phyloP scores from a whole-genome alignment of 2,113 vertebrate genomes.

The Puma concolor region DNA sequence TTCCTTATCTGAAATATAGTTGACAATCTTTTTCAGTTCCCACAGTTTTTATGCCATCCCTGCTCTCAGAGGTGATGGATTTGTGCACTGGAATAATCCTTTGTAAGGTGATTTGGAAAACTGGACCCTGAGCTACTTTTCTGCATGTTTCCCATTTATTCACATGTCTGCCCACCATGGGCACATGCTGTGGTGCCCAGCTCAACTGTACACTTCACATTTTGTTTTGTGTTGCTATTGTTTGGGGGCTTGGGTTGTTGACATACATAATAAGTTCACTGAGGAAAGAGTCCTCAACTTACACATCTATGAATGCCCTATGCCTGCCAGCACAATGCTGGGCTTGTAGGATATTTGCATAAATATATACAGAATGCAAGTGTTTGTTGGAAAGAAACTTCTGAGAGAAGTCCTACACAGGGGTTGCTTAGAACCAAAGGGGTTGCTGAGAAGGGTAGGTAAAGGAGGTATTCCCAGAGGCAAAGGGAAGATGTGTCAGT shows the following conservation, averaged over 20 bases:
- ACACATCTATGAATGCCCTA: neutral
- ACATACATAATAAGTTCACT: neutral
- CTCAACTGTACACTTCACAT: neutral
- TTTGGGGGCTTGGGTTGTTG: neutral
- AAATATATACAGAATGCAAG: neutral
- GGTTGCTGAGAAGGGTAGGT: neutral
- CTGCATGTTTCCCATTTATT: neutral
- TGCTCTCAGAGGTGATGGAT: neutral
- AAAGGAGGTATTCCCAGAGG: neutral
- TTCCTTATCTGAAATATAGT: neutral
- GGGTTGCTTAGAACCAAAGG: neutral
- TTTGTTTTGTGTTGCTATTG: neutral
- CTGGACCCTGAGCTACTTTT: neutral
- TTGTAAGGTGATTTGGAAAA: constrained; percentile 3
- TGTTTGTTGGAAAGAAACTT: neutral
- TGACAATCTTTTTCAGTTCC: neutral
- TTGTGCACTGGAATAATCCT: neutral
- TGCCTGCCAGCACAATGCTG: neutral
- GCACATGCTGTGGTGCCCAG: neutral
- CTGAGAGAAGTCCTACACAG: neutral
- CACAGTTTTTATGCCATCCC: neutral
- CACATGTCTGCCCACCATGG: neutral
- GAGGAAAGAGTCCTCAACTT: neutral
- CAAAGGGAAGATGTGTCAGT: neutral
- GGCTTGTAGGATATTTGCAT: neutral